Evolutionary conservation across 2,113 vertebrate genomes (phyloP).

Genomic region (Limanda limanda): DNA sequence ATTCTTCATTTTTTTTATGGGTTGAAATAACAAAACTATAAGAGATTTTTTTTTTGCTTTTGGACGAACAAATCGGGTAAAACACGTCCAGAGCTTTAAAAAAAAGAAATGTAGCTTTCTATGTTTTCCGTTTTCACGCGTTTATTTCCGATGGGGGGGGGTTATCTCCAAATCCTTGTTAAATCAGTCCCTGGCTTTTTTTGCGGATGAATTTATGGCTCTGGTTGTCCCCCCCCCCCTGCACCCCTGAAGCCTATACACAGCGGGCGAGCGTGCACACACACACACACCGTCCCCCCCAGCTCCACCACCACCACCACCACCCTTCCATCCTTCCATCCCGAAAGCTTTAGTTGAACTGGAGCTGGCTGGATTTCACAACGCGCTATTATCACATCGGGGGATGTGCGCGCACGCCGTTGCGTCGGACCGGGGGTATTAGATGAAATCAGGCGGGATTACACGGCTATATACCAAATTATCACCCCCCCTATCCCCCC

Average conservation of each 20-base stretch:
- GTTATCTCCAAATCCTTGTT: conserved; percentile 92
- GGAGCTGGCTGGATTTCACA: conserved; percentile 95
- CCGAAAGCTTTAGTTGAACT: conserved; percentile 92
- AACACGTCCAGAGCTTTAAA: background rate
- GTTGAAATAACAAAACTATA: background rate
- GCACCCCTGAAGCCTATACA: background rate
- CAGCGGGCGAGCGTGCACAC: background rate
- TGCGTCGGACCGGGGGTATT: conserved; percentile 89
- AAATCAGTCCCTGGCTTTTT: conserved; percentile 88
- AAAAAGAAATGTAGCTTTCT: background rate
- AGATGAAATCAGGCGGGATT: conserved; percentile 98
- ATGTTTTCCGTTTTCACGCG: background rate
- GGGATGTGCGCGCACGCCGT: conserved; percentile 96
- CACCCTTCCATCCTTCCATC: too few species aligned
- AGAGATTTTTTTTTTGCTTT: background rate
- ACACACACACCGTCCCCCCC: conserved; percentile 56
- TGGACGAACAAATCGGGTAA: background rate
- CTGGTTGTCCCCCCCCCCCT: conserved; percentile 82
- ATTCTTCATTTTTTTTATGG: background rate
- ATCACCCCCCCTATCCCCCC: conserved; percentile 79
- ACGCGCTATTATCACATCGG: conserved; percentile 95
- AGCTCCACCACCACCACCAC: conserved; percentile 77
- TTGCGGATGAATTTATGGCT: conserved; percentile 88
- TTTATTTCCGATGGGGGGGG: conserved; percentile 74
- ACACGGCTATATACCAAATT: conserved; percentile 91